A percentile compares a stretch with the other conserved stretches of the same genome.
These are phyloP conservation scores for Stenichneumon culpator DNA, from an alignment of 2,888 invertebrate species.

Conservation along the genomic window DNA sequence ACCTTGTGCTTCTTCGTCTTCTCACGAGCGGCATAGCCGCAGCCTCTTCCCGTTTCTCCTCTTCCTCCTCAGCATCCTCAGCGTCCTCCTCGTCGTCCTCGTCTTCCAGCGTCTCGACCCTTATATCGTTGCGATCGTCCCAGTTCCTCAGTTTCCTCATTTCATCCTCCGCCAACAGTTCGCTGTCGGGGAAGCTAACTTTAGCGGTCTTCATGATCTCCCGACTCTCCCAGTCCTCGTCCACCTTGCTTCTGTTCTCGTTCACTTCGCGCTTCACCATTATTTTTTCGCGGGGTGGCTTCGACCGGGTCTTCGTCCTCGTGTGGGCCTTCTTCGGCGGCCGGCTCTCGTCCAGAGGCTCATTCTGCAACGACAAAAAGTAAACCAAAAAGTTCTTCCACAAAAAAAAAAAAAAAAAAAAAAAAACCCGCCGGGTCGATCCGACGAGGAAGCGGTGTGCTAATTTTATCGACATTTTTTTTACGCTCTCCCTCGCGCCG, in stretches of 20 bases:
- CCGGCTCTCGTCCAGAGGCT: constrained; percentile 75
- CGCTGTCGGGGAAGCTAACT: constrained; percentile 49
- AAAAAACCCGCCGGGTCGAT: too few species aligned
- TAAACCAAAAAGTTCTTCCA: too few species aligned
- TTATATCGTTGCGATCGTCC: constrained; percentile 50
- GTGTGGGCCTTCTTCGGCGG: constrained; percentile 78
- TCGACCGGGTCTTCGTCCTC: constrained; percentile 73
- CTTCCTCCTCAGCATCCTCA: constrained; percentile 67
- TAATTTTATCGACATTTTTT: too few species aligned
- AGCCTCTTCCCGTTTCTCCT: constrained; percentile 58
- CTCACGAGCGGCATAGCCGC: constrained; percentile 69
- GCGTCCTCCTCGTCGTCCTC: constrained; percentile 69
- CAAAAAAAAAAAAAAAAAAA: too few species aligned
- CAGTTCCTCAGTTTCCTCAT: constrained; percentile 64
- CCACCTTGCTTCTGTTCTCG: constrained; percentile 23
- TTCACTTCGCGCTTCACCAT: constrained; percentile 76
- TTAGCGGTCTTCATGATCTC: constrained; percentile 37
- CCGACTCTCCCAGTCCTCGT: constrained; percentile 54
- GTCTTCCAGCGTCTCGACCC: constrained; percentile 51
- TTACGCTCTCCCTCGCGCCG: background rate
- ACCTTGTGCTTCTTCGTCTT: constrained; percentile 72
- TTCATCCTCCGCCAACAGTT: constrained; percentile 38
- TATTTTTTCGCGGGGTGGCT: constrained; percentile 75
- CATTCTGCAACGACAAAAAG: constrained; percentile 74
- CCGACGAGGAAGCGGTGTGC: too few species aligned